Evolutionary conservation across 2,888 invertebrate species (phyloP).

Genomic region (Crossocerus cetratus): DNA sequence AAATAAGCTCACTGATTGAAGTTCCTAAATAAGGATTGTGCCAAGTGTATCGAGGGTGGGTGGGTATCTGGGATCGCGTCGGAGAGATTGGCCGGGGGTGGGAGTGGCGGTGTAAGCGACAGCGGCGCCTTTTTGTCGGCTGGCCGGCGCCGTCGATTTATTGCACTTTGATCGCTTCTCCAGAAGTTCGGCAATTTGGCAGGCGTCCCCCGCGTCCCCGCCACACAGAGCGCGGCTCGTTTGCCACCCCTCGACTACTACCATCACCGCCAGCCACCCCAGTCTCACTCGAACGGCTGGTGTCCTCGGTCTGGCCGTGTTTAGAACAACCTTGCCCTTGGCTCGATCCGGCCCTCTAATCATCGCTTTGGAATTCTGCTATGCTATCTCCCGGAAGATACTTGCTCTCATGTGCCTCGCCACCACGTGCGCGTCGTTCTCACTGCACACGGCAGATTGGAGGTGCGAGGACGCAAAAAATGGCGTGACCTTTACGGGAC

Average conservation of each 20-base stretch:
- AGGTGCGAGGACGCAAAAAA: no score
- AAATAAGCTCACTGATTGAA: background rate
- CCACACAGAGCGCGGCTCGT: conserved; percentile 5
- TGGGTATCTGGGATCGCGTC: background rate
- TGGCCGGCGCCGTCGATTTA: conserved; percentile 35
- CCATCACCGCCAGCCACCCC: conserved; percentile 4
- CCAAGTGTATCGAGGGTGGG: background rate
- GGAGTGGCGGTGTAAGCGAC: no score
- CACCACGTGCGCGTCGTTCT: no score
- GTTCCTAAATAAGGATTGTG: background rate
- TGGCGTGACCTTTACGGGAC: no score
- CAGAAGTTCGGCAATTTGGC: conserved; percentile 14
- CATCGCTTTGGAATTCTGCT: no score
- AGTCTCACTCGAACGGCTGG: conserved; percentile 9
- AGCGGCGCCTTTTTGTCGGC: conserved; percentile 16
- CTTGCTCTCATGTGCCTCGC: no score
- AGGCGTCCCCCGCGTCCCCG: background rate
- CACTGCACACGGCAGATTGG: no score
- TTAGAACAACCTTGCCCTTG: background rate
- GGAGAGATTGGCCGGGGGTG: conserved; percentile 5
- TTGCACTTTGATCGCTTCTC: conserved; percentile 40
- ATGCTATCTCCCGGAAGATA: no score
- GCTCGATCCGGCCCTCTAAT: background rate
- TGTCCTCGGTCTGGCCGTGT: conserved; percentile 21
- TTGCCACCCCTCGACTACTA: background rate